A percentile compares a stretch with the other conserved stretches of the same genome.
Evolutionary conservation across 2,797 vertebrate genomes (phyloP).

Genomic region (Myotis daubentonii): DNA sequence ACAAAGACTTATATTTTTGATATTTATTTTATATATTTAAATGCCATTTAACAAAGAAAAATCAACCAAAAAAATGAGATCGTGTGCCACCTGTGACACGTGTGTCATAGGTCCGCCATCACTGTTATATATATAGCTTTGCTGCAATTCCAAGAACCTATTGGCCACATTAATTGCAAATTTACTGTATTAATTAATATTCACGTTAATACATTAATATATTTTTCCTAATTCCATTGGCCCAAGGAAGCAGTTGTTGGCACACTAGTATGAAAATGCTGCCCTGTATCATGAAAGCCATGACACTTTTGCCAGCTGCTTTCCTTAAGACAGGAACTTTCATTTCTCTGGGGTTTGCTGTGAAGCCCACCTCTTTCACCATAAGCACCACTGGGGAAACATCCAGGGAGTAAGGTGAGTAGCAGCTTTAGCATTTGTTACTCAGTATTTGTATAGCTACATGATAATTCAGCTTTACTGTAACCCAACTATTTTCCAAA

Average conservation of each 20-base stretch:
- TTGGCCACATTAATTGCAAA: not conserved
- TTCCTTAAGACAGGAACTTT: not conserved
- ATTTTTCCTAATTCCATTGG: conserved; percentile 10
- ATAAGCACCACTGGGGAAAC: not conserved
- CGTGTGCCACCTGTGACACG: no score
- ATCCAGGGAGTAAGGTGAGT: not conserved
- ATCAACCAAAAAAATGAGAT: no score
- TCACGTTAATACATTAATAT: not conserved
- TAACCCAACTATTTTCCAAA: not conserved
- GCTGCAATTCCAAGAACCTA: not conserved
- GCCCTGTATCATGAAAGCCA: not conserved
- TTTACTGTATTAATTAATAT: not conserved
- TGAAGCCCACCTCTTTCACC: not conserved
- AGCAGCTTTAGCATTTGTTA: not conserved
- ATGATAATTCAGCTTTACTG: not conserved
- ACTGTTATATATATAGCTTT: not conserved
- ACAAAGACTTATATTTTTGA: no score
- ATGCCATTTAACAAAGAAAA: no score
- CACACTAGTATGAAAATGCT: not conserved
- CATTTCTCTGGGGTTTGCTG: conserved; percentile 6
- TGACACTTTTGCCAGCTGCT: not conserved
- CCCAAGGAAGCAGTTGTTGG: not conserved
- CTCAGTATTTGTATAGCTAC: not conserved
- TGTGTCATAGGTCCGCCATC: no score
- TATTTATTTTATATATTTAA: no score